Conservation (phyloP, 1,140 invertebrate genomes). For the Euura saliciscinereae region DNA sequence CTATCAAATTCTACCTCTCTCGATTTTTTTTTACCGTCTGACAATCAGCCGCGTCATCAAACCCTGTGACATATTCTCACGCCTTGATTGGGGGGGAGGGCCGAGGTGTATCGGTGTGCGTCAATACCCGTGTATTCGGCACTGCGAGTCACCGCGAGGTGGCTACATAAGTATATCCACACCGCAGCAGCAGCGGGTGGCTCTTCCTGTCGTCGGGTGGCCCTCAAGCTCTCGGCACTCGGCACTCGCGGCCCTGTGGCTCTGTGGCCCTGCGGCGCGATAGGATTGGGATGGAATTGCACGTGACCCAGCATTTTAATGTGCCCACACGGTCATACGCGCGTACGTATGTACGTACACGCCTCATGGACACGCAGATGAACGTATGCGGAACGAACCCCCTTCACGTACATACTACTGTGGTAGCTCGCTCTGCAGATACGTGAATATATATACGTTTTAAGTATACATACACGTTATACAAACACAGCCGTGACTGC, state of each 20-base stretch:
- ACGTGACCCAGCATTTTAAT: constrained; percentile 5
- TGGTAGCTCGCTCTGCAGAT: not conserved
- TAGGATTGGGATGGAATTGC: not conserved
- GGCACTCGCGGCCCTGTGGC: no score
- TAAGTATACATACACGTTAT: not conserved
- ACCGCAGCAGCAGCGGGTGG: not conserved
- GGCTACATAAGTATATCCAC: no score
- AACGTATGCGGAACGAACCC: no score
- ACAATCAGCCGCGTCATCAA: no score
- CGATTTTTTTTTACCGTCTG: no score
- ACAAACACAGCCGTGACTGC: not conserved
- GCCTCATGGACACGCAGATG: not conserved
- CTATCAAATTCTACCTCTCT: no score
- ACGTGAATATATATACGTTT: not conserved
- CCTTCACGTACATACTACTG: not conserved
- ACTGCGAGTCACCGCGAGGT: not conserved
- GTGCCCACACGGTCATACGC: not conserved
- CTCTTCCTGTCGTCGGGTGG: not conserved
- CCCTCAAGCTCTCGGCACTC: not conserved
- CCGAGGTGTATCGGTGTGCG: no score
- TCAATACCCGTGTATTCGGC: no score
- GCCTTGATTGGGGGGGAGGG: not conserved
- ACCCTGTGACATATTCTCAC: not conserved
- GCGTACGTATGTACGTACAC: not conserved
- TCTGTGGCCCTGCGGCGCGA: not conserved